Percentiles rank a stretch among this genome's conserved stretches.
Evolutionary conservation across 2,113 vertebrate species (phyloP).

Genomic region (Dipodomys spectabilis): DNA sequence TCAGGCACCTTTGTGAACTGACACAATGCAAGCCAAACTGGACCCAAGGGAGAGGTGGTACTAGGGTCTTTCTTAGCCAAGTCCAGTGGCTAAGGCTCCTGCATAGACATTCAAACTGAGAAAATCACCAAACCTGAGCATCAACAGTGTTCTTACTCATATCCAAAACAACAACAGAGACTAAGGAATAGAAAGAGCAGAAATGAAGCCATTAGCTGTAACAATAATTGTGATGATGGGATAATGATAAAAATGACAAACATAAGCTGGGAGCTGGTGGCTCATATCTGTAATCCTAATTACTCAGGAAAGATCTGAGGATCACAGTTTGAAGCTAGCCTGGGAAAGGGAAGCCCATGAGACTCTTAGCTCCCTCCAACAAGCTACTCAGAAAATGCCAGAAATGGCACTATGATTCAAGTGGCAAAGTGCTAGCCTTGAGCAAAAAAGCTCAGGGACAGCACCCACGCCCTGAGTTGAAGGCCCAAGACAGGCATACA

Average conservation of each 20-base stretch:
- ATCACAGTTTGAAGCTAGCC: too few relatives aligned
- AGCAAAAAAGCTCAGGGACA: too few relatives aligned
- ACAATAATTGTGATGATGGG: not conserved
- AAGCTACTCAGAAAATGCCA: too few relatives aligned
- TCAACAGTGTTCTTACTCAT: not conserved
- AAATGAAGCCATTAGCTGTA: conserved; percentile 33
- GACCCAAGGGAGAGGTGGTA: not conserved
- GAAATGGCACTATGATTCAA: too few relatives aligned
- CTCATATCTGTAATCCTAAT: too few relatives aligned
- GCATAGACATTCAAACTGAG: not conserved
- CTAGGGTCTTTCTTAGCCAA: not conserved
- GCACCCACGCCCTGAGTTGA: too few relatives aligned
- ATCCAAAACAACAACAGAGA: conserved; percentile 34
- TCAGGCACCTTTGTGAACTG: conserved; percentile 31
- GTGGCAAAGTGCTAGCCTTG: too few relatives aligned
- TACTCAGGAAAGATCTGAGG: too few relatives aligned
- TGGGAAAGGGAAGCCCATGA: too few relatives aligned
- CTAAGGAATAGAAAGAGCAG: conserved; percentile 10
- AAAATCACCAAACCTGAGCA: conserved; percentile 44
- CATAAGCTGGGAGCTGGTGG: too few relatives aligned
- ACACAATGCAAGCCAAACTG: not conserved
- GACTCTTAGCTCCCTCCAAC: too few relatives aligned
- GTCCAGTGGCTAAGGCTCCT: not conserved
- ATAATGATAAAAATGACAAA: conserved; percentile 36
- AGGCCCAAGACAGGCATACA: too few relatives aligned